These are phyloP conservation scores for Bos javanicus DNA, from an alignment of 2,113 vertebrate species.

Conservation along the genomic window DNA sequence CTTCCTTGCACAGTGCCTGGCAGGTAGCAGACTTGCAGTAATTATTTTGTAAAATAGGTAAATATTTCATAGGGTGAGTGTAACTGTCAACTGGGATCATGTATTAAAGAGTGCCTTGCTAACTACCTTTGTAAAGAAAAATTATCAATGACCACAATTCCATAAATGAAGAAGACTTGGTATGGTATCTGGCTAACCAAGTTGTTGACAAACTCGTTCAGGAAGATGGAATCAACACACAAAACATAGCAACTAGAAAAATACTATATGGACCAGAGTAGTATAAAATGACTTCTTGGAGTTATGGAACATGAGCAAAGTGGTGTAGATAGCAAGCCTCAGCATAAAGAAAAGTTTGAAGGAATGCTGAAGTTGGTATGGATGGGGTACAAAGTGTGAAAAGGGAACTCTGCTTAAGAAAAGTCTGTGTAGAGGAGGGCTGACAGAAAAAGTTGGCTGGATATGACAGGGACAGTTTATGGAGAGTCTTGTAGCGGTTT, in stretches of 20 bases:
- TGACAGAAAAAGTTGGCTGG: not conserved
- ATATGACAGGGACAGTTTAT: not conserved
- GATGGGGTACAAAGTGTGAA: not conserved
- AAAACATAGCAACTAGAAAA: not conserved
- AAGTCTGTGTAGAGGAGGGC: not conserved
- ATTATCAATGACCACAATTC: not conserved
- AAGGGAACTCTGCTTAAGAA: not conserved
- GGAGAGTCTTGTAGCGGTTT: not conserved
- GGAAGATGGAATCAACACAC: not conserved
- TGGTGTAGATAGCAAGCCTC: not conserved
- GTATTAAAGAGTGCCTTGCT: not conserved
- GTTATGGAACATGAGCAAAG: not conserved
- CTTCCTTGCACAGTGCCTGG: not conserved
- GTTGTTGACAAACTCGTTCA: not conserved
- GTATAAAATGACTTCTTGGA: not conserved
- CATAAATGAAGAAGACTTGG: not conserved
- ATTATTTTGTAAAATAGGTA: not conserved
- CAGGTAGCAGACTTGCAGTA: not conserved
- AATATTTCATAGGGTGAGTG: not conserved
- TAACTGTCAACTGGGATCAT: not conserved
- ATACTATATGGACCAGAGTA: not conserved
- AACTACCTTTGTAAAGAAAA: slow-evolving; percentile 19
- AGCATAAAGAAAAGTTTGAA: not conserved
- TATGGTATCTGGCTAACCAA: not conserved
- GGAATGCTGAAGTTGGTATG: not conserved